Base-by-base conservation (phyloP, 1,140 invertebrate species). In the Papilio aristodemus region DNA sequence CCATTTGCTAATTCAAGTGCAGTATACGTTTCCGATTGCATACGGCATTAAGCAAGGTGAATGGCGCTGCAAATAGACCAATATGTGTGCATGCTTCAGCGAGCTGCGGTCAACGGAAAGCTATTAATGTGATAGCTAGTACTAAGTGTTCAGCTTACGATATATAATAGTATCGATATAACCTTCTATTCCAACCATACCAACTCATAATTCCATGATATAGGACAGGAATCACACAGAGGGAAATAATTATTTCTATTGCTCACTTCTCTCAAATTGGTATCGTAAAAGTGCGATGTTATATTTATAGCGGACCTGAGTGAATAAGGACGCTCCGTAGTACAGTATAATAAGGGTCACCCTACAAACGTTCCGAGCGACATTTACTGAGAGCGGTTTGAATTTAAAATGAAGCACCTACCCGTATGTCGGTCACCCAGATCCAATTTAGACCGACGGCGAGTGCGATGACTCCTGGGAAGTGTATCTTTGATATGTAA, bases 371-470 rank as follows among this genome's bases (percentile, higher is more conserved):
- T 11, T 38, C 17, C 59, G 14, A 36, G 59, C 59, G 59, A 38
- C 59, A 37, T 62, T 59, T 38, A 62, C 59, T 62, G 59, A 62
- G 19, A 62, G 25, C 25, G 32, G 36, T 32, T 62, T 62, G 59
- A 62, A 62, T 62, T 62, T 62, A 62, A 62, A 62, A 62, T 38
- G 27, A 38, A 37, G 59, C 59, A 62, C n/a, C 58, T n/a, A 8
- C 32, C 13, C 1, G 57, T 32, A 60, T 60, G 58, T 60, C 58
- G 58, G 58, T 60, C 58, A 60, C 58, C 58, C 32, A 60, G 27
- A 36, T 60, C 36, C n/a, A 19, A 60, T 60, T 60, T 60, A 60
- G 58, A 60, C 7, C 54, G 54, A n/a, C 58, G 1, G n/a, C 32
- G 58, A 19, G 8, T 46, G 17, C 46, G 46, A 50, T 22, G 46